These are phyloP conservation scores for Anarrhichthys ocellatus DNA, from an alignment of 2,113 vertebrate genomes.

Conservation along the genomic window DNA sequence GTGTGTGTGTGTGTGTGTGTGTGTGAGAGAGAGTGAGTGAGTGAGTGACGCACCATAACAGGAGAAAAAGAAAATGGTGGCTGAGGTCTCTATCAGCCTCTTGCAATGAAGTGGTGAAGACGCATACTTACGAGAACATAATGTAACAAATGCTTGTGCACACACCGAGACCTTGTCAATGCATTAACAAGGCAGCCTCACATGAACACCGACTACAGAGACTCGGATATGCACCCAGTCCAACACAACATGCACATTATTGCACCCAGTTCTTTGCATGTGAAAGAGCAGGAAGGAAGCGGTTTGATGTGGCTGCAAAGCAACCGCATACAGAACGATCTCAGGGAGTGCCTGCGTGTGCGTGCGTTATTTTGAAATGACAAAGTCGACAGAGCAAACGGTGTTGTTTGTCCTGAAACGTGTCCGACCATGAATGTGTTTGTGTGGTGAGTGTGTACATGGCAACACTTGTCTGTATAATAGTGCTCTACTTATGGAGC, in stretches of 20 bases:
- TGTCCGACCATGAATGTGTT: slow-evolving; percentile 1
- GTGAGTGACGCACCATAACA: background rate
- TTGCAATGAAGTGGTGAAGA: background rate
- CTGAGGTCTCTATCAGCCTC: background rate
- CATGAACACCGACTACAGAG: slow-evolving; percentile 9
- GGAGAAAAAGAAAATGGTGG: background rate
- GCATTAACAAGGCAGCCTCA: background rate
- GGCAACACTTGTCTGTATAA: slow-evolving; percentile 44
- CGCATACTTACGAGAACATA: background rate
- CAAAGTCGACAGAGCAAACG: slow-evolving; percentile 7
- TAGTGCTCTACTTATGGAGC: slow-evolving; percentile 30
- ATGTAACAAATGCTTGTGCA: background rate
- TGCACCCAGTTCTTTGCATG: slow-evolving; percentile 4
- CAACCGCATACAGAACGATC: background rate
- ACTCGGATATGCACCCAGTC: slow-evolving; percentile 4
- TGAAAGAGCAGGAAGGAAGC: slow-evolving; percentile 27
- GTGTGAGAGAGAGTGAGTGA: too few relatives aligned
- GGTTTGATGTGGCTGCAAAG: slow-evolving; percentile 39
- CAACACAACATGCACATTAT: background rate
- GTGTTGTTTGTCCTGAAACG: slow-evolving; percentile 26
- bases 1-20: background rate
- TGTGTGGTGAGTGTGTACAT: slow-evolving; percentile 21
- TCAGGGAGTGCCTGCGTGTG: background rate
- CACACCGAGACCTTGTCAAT: background rate
- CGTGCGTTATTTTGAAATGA: background rate